Conservation (phyloP, 2,888 invertebrate genomes). For the Xestoiulus laeticollis region DNA sequence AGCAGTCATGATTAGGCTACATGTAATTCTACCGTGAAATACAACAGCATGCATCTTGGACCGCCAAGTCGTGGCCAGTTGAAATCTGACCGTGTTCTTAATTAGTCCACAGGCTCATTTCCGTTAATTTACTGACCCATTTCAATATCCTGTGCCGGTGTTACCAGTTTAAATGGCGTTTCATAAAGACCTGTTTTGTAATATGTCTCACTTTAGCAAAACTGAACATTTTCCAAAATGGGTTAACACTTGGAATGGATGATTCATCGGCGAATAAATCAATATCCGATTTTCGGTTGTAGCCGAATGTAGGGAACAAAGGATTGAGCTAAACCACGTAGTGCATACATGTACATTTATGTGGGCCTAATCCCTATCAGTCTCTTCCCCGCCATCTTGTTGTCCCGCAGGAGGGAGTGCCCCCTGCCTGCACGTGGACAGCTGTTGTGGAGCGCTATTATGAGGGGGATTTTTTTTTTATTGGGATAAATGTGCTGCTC, state of each 20-base stretch:
- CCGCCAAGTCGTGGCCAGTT: background rate
- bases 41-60: background rate
- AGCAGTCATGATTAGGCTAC: background rate
- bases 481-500: background rate
- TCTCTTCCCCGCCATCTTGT: constrained; percentile 8
- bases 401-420: constrained; percentile 7
- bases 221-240: no score
- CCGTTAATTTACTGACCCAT: constrained; percentile 28
- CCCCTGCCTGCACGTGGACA: constrained; percentile 7
- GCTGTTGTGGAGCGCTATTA: constrained; percentile 1
- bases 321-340: background rate
- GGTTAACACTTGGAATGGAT: background rate
- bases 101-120: background rate
- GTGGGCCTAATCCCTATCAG: background rate
- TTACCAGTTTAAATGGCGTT: background rate
- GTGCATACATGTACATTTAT: no score
- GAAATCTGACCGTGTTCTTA: background rate
- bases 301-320: background rate
- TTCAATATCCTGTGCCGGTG: background rate
- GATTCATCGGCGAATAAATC: background rate
- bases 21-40: no score
- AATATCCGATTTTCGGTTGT: background rate
- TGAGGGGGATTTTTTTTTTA: constrained; percentile 13
- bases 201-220: background rate
- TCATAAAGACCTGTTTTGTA: background rate